Conservation (phyloP, 2,113 vertebrate species). For the Ammodytes marinus region DNA sequence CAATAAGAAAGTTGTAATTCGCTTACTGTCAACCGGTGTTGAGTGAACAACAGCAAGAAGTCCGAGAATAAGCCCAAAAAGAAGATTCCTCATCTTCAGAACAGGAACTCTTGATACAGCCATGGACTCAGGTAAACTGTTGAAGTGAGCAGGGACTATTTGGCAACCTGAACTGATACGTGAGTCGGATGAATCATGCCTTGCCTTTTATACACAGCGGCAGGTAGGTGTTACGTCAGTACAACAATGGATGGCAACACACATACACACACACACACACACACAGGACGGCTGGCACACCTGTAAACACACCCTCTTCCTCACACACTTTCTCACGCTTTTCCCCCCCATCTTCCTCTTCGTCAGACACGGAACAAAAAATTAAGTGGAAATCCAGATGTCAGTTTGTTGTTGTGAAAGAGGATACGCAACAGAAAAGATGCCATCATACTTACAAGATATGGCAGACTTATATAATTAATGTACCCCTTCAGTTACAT, state of each 20-base stretch:
- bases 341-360: background rate
- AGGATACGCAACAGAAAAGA: background rate
- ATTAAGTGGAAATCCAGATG: background rate
- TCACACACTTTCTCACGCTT: slow-evolving; percentile 29
- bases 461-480: background rate
- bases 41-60: slow-evolving; percentile 58
- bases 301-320: slow-evolving; percentile 53
- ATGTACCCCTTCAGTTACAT: background rate
- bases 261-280: slow-evolving; percentile 21
- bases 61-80: slow-evolving; percentile 58
- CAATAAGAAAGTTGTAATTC: background rate
- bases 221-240: slow-evolving; percentile 44
- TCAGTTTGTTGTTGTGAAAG: background rate
- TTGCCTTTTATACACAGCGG: slow-evolving; percentile 64
- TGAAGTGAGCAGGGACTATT: background rate
- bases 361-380: slow-evolving; percentile 4
- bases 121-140: background rate
- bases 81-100: slow-evolving; percentile 49
- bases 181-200: slow-evolving; percentile 36
- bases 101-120: background rate
- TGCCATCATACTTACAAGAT: background rate
- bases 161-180: slow-evolving; percentile 4
- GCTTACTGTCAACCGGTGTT: slow-evolving; percentile 65
- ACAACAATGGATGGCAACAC: slow-evolving; percentile 45
- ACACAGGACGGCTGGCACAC: slow-evolving; percentile 56